Conservation (phyloP, 2,113 vertebrate species). For the Oplegnathus fasciatus region DNA sequence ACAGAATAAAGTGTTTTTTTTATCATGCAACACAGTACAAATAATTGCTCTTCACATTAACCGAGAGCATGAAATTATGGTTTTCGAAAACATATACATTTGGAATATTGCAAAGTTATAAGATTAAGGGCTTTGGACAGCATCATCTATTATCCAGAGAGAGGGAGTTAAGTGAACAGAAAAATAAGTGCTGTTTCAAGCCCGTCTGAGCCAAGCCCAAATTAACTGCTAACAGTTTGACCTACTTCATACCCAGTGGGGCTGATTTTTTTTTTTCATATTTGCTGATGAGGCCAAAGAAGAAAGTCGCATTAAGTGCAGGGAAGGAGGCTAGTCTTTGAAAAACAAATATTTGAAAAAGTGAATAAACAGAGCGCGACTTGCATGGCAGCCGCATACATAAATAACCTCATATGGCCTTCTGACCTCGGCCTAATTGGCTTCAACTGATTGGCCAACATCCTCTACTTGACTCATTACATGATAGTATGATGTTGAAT, state of each 20-base stretch:
- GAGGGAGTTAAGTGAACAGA: slow-evolving; percentile 64
- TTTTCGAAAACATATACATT: slow-evolving; percentile 32
- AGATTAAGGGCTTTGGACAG: slow-evolving; percentile 65
- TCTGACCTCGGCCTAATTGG: slow-evolving; percentile 51
- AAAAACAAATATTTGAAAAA: slow-evolving; percentile 75
- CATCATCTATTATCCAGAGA: slow-evolving; percentile 65
- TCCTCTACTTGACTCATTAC: slow-evolving; percentile 1
- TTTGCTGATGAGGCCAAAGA: slow-evolving; percentile 82
- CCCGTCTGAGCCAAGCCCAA: slow-evolving; percentile 57
- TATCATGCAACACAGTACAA: slow-evolving; percentile 36
- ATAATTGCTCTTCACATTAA: slow-evolving; percentile 63
- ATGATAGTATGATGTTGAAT: background rate
- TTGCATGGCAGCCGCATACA: slow-evolving; percentile 12
- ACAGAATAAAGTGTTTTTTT: slow-evolving; percentile 29
- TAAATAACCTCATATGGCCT: slow-evolving; percentile 47
- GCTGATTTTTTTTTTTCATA: slow-evolving; percentile 69
- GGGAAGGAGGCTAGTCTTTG: slow-evolving; percentile 65
- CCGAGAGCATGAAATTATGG: slow-evolving; percentile 48
- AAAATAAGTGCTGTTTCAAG: slow-evolving; percentile 72
- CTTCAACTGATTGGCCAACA: slow-evolving; percentile 12
- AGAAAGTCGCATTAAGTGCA: slow-evolving; percentile 69
- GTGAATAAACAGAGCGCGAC: slow-evolving; percentile 60
- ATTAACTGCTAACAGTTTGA: slow-evolving; percentile 78
- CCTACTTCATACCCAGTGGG: slow-evolving; percentile 78
- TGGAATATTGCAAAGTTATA: slow-evolving; percentile 52